Evolutionary conservation across 2,888 invertebrate species (phyloP), one percentile per base, ranked within the genome.

Genomic region (Emmelina monodactyla): DNA sequence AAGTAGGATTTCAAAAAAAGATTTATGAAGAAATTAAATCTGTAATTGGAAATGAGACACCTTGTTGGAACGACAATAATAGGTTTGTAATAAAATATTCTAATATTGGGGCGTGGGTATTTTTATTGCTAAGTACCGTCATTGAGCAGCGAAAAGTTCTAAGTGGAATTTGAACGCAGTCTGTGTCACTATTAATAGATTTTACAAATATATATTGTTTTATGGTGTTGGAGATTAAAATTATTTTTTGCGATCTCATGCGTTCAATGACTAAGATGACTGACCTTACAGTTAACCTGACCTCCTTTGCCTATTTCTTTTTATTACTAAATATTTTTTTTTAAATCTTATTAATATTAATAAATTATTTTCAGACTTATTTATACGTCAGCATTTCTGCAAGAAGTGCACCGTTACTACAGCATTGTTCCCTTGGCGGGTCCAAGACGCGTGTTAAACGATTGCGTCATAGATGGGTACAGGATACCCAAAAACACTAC

Each of bases 11-110:
- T 37, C 85, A 87, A 50, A 64, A 76, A 15, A 82, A 79, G 50
- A 69, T 88, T n/a, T 85, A 83, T 37, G 50, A 73, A 1, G 88
- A 89, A 65, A 69, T 89, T 38, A 76, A 83, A 28, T 53, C 53
- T 4, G 64, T 81, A 1, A 56, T 88, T 3, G 87, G 87, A 0
- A 52, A 61, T 2, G 41, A 51, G 9, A 40, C 43, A 2, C 73
- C 76, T 2, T 55, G 58, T 33, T 78, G 73, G 72, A 47, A 51
- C 14, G 73, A 76, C 37, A 60, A 43, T 42, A 48, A 55, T 30
- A 68, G 62, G 76, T 67, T 43, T n/a, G n/a, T n/a, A n/a, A n/a
- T n/a, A n/a, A n/a, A n/a, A n/a, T n/a, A n/a, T n/a, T n/a, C n/a
- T n/a, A n/a, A n/a, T n/a, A n/a, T n/a, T n/a, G n/a, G n/a, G n/a